phyloP scores from a whole-genome alignment of 2,888 invertebrate genomes.

The Scrobipalpa costella region DNA sequence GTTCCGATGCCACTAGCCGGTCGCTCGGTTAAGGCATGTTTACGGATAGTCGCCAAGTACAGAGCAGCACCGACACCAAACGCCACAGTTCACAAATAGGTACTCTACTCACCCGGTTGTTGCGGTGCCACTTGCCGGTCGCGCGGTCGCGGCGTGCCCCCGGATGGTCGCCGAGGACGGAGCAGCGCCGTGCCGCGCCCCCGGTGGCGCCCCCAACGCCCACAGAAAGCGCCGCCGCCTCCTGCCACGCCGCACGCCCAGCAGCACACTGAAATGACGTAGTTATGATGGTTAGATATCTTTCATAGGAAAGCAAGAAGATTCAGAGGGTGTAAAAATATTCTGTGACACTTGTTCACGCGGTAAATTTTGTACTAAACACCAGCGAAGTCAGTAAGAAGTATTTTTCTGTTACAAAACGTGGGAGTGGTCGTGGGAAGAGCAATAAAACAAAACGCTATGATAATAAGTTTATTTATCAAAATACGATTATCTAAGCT shows the following conservation, averaged over 20 bases:
- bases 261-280: slow-evolving; percentile 85
- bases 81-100: slow-evolving; percentile 66
- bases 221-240: slow-evolving; percentile 77
- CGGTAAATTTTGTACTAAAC: too few relatives aligned
- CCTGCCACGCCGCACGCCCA: slow-evolving; percentile 92
- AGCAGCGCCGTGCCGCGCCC: slow-evolving; percentile 79
- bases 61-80: slow-evolving; percentile 78
- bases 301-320: too few relatives aligned
- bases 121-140: slow-evolving; percentile 94
- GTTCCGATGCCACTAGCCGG: not conserved
- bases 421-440: not conserved
- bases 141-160: slow-evolving; percentile 68
- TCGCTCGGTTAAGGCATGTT: slow-evolving; percentile 60
- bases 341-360: too few relatives aligned
- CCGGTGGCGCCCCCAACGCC: slow-evolving; percentile 76
- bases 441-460: not conserved
- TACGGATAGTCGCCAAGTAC: slow-evolving; percentile 85
- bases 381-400: too few relatives aligned
- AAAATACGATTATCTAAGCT: too few relatives aligned
- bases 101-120: slow-evolving; percentile 86
- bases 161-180: slow-evolving; percentile 84
- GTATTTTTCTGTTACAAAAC: not conserved
- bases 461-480: too few relatives aligned
- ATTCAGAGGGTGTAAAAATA: too few relatives aligned
- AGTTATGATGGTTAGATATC: not conserved